Evolutionary conservation across 2,797 vertebrate genomes (phyloP).

Genomic region (Aeoliscus strigatus): DNA sequence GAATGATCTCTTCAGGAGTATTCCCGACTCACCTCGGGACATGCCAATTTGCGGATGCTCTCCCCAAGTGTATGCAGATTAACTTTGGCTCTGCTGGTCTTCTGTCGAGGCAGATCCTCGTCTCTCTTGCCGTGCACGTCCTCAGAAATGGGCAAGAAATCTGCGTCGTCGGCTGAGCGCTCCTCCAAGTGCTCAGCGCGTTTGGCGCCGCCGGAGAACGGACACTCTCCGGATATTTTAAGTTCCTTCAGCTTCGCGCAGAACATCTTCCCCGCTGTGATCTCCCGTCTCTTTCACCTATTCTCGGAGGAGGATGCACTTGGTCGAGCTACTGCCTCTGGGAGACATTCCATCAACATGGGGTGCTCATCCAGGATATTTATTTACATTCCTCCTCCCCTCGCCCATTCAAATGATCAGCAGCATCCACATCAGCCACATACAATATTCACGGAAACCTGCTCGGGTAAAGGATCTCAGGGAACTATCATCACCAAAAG

Average conservation of each 20-base stretch:
- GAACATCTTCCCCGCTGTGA: conserved; percentile 80
- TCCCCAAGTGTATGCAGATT: conserved; percentile 93
- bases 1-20: not conserved
- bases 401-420: conserved; percentile 50
- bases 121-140: conserved; percentile 74
- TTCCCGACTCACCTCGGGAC: conserved; percentile 86
- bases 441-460: conserved; percentile 68
- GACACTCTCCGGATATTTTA: conserved; percentile 92
- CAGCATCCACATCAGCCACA: conserved; percentile 46
- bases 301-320: conserved; percentile 42
- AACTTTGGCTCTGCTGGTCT: conserved; percentile 85
- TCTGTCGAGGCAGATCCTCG: conserved; percentile 76
- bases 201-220: conserved; percentile 83
- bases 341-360: conserved; percentile 61
- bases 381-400: conserved; percentile 28
- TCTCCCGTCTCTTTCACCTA: conserved; percentile 38
- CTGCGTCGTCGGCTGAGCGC: conserved; percentile 57
- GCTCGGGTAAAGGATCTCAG: conserved; percentile 60
- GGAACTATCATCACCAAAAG: conserved; percentile 51
- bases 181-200: conserved; percentile 76
- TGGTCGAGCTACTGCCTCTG: conserved; percentile 41
- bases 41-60: conserved; percentile 91
- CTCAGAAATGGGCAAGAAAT: conserved; percentile 74
- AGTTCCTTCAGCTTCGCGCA: conserved; percentile 95
- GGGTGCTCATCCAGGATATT: conserved; percentile 38